Conservation (phyloP, 2,888 invertebrate species). For the Petrolisthes cinctipes region DNA sequence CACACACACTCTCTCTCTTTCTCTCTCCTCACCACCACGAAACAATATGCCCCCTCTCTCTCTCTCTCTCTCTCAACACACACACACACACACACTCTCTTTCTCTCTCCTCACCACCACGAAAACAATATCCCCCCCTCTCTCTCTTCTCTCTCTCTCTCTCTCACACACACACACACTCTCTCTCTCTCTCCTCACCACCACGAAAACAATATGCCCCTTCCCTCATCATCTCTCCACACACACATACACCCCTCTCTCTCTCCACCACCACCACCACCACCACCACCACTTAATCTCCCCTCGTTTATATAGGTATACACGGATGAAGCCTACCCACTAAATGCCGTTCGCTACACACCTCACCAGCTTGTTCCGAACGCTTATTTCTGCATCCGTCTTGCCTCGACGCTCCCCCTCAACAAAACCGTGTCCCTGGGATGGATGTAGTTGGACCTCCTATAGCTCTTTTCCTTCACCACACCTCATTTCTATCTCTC, state of each 20-base stretch:
- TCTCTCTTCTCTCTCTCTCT: too few relatives aligned
- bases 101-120: too few relatives aligned
- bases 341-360: not conserved
- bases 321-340: not conserved
- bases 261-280: not conserved
- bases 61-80: too few relatives aligned
- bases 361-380: not conserved
- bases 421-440: not conserved
- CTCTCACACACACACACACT: too few relatives aligned
- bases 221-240: not conserved
- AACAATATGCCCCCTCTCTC: not conserved
- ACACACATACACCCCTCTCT: not conserved
- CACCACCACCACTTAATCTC: too few relatives aligned
- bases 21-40: not conserved
- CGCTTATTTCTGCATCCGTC: not conserved
- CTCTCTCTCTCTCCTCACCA: too few relatives aligned
- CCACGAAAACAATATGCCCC: not conserved
- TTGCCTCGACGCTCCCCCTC: not conserved
- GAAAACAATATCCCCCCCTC: too few relatives aligned
- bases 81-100: too few relatives aligned
- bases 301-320: too few relatives aligned
- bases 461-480: not conserved
- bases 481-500: not conserved
- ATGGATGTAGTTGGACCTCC: not conserved
- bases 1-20: not conserved